phyloP scores from a whole-genome alignment of 2,113 vertebrate genomes.

The Aviceda subcristata region DNA sequence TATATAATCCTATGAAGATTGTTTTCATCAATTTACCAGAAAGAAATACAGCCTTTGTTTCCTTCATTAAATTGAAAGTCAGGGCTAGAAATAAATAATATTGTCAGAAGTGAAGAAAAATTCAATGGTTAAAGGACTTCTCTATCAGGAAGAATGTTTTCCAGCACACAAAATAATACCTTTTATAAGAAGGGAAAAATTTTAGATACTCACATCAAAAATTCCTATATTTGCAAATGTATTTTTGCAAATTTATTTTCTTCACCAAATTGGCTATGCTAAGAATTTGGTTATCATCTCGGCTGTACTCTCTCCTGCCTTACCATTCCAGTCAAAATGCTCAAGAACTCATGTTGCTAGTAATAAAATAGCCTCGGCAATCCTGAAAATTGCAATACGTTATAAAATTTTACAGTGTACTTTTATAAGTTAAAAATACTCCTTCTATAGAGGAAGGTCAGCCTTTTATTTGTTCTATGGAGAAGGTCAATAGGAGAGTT shows the following conservation, averaged over 20 bases:
- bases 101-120: neutral
- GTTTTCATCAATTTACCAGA: neutral
- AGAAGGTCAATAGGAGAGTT: neutral
- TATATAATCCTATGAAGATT: neutral
- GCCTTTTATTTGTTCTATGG: neutral
- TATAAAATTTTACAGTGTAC: neutral
- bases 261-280: neutral
- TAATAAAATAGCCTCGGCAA: neutral
- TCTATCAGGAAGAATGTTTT: neutral
- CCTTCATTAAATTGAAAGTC: neutral
- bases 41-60: constrained; percentile 21
- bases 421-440: neutral
- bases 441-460: neutral
- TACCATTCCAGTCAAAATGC: neutral
- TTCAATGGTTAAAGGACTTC: neutral
- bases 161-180: neutral
- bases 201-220: neutral
- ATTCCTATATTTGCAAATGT: neutral
- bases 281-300: neutral
- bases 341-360: neutral
- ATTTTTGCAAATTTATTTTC: neutral
- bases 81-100: neutral
- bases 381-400: neutral
- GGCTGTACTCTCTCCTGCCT: neutral
- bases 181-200: neutral